Conservation (phyloP, 2,797 vertebrate species). For the Neomorphus geoffroyi region DNA sequence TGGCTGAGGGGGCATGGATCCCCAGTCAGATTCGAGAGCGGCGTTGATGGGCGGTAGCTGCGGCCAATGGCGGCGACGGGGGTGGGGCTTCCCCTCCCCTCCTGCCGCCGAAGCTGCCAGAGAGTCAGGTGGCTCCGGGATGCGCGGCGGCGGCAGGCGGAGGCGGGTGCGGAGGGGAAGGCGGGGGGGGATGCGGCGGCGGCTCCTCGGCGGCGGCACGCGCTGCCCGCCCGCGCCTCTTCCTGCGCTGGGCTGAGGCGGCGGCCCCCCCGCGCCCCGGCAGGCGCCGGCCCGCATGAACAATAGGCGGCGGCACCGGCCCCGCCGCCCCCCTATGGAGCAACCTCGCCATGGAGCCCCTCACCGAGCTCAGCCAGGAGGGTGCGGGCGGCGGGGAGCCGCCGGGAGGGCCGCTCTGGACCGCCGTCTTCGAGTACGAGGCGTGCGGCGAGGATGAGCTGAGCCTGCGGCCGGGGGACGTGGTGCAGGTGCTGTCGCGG, state of each 20-base stretch:
- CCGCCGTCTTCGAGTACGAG: constrained; percentile 96
- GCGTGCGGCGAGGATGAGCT: constrained; percentile 96
- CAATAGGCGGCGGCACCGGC: constrained; percentile 72
- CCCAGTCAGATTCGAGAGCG: constrained; percentile 30
- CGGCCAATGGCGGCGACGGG: neutral
- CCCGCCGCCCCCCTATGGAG: constrained; percentile 86
- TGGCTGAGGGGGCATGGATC: neutral
- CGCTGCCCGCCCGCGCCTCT: neutral
- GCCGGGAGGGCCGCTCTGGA: constrained; percentile 82
- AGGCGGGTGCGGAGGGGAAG: neutral
- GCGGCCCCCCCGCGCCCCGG: neutral
- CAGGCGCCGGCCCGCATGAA: constrained; percentile 70
- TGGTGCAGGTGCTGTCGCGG: constrained; percentile 93
- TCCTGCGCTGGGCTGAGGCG: constrained; percentile 25
- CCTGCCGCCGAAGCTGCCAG: constrained; percentile 62
- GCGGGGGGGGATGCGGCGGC: neutral
- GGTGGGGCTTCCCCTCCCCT: neutral
- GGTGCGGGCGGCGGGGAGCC: constrained; percentile 42
- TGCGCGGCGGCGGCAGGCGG: constrained; percentile 16
- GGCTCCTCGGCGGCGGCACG: neutral
- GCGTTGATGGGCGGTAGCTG: neutral
- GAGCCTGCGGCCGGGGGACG: constrained; percentile 90
- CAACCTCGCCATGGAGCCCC: constrained; percentile 90
- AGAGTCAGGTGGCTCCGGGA: constrained; percentile 61
- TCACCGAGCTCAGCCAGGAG: constrained; percentile 81